These are phyloP conservation scores for Pica pica DNA, from an alignment of 2,113 vertebrate genomes.

Conservation along the genomic window DNA sequence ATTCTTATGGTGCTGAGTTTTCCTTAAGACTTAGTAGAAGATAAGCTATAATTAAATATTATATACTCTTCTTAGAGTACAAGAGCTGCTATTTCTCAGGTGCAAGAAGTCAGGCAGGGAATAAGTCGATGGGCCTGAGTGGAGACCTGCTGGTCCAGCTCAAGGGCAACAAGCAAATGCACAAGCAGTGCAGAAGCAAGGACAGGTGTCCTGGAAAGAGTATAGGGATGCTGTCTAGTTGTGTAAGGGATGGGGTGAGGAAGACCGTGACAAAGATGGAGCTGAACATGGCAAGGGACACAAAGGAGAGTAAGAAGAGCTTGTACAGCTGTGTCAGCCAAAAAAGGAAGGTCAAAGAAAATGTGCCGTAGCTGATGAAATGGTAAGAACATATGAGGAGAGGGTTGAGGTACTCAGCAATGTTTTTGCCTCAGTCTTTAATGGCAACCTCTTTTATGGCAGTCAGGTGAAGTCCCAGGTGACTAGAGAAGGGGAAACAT, in stretches of 20 bases:
- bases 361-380: neutral
- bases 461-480: neutral
- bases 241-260: neutral
- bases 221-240: neutral
- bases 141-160: neutral
- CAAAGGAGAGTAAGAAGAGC: neutral
- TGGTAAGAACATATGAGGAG: neutral
- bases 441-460: neutral
- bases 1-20: neutral
- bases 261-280: neutral
- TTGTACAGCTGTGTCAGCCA: neutral
- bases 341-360: neutral
- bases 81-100: neutral
- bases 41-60: neutral
- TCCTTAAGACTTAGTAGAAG: neutral
- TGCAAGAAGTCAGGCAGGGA: no score
- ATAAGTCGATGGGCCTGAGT: accelerated
- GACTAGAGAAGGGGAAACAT: neutral
- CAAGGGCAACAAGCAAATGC: neutral
- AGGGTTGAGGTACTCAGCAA: neutral
- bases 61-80: neutral
- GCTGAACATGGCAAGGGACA: neutral
- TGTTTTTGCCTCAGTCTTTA: neutral
- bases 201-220: neutral
- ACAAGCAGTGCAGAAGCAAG: neutral